Percentiles rank a stretch among this genome's conserved stretches.
Evolutionary conservation across 2,888 invertebrate species (phyloP).

Genomic region (Cosmorhoe ocellata): DNA sequence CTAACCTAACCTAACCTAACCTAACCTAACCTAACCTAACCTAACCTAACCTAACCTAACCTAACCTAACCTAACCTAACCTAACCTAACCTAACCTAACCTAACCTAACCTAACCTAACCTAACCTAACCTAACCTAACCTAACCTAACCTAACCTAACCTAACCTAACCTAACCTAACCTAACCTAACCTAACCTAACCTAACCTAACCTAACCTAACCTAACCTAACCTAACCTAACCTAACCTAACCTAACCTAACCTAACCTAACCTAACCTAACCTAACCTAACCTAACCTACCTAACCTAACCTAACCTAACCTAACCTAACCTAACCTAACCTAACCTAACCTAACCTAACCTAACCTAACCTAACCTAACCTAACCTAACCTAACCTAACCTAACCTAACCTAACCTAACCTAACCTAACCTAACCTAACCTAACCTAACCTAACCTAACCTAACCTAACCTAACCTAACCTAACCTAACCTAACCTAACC

Average conservation of each 20-base stretch:
- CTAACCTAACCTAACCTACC: no score
- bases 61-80: constrained; percentile 14
- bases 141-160: constrained; percentile 25
- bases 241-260: constrained; percentile 17
- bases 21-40: constrained; percentile 17
- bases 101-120: constrained; percentile 21
- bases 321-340: constrained; percentile 18
- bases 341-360: constrained; percentile 18
- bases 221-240: constrained; percentile 11
- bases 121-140: constrained; percentile 25
- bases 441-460: constrained; percentile 22
- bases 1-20: constrained; percentile 19
- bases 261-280: constrained; percentile 12
- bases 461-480: constrained; percentile 22
- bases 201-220: constrained; percentile 13
- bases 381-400: constrained; percentile 17
- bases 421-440: constrained; percentile 21
- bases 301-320: constrained; percentile 11
- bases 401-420: constrained; percentile 19
- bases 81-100: constrained; percentile 19
- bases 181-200: constrained; percentile 18
- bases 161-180: constrained; percentile 22
- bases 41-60: constrained; percentile 17
- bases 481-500: constrained; percentile 17
- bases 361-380: constrained; percentile 17